Percentiles rank a stretch among this genome's conserved stretches.
Evolutionary conservation across 2,113 vertebrate genomes (phyloP).

Genomic region (Gracilinanus agilis): DNA sequence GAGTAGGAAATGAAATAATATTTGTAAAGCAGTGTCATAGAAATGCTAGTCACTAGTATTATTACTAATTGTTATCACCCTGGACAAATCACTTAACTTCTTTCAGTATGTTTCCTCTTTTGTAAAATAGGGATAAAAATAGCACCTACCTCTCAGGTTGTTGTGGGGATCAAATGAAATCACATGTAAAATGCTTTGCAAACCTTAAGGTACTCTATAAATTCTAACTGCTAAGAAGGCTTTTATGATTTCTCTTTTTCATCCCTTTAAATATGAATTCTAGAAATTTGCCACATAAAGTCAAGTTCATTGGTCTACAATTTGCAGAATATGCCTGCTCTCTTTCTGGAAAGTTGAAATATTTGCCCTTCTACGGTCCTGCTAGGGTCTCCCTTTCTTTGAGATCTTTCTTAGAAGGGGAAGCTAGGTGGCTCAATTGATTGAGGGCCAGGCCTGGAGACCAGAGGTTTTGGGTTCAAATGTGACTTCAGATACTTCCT

Average conservation of each 20-base stretch:
- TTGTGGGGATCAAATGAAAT: not conserved
- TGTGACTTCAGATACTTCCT: too few relatives aligned
- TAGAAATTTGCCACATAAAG: not conserved
- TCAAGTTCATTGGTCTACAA: not conserved
- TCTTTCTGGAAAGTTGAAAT: not conserved
- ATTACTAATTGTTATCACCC: not conserved
- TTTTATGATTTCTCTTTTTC: not conserved
- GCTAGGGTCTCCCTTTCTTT: not conserved
- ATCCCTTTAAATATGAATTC: not conserved
- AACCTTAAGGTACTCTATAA: not conserved
- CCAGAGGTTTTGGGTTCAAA: too few relatives aligned
- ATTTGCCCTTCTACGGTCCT: not conserved
- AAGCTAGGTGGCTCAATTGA: too few relatives aligned
- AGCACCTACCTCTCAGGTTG: not conserved
- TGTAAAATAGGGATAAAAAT: not conserved
- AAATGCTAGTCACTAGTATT: not conserved
- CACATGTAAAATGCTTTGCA: not conserved
- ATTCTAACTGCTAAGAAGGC: not conserved
- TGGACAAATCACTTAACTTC: not conserved
- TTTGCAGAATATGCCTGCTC: not conserved
- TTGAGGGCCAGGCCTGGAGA: too few relatives aligned
- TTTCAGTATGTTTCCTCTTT: not conserved
- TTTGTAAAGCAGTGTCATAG: not conserved
- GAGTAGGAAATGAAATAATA: not conserved
- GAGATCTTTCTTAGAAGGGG: not conserved